Base-by-base conservation (phyloP, 1,140 invertebrate species). In the Drosophila lacertosa region DNA sequence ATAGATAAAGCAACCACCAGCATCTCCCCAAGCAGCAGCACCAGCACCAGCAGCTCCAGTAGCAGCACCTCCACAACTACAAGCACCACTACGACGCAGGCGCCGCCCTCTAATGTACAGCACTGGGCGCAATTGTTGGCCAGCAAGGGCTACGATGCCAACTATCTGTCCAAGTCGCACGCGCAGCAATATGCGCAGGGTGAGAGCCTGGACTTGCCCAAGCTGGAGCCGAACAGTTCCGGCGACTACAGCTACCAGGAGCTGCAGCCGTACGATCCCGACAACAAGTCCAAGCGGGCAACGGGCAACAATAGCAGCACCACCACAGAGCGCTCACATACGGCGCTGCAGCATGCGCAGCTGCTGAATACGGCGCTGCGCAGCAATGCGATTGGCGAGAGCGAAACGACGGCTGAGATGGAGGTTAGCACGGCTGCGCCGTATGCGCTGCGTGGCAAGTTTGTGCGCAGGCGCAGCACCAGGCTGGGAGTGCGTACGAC, bases 381-480 rank as follows among this genome's bases (percentile, higher is more conserved):
- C n/a, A 24, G 35, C 3, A 51, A 68, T 3, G 20, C 9, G 10
- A 57, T 57, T 13, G 4, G 4, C 22, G 45, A 58, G 0, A 1
- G 10, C 20, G 4, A n/a, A n/a, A n/a, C n/a, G 48, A 0, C 20
- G 16, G 18, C 6, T 6, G 29, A 24, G 1, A 32, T 15, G 9
- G 62, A 59, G 5, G 59, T 66, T 9, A 71, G 63, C 6, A 72
- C 78, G 10, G 59, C 55, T 5, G 53, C 72, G 4, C 82, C 88
- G 0, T 90, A 90, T 53, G 88, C 88, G 3, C 13, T 90, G 59
- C 62, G 88, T 20, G 88, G 88, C 0, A 90, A 90, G 32, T 89
- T 89, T 32, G 42, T 89, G 47, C 59, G 74, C 0, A 11, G 77
- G 0, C 51, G 80, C 4, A 78, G 79, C 65, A 73, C 72, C 6